Conservation (phyloP, 2,113 vertebrate species). For the Daphoenositta chrysoptera region DNA sequence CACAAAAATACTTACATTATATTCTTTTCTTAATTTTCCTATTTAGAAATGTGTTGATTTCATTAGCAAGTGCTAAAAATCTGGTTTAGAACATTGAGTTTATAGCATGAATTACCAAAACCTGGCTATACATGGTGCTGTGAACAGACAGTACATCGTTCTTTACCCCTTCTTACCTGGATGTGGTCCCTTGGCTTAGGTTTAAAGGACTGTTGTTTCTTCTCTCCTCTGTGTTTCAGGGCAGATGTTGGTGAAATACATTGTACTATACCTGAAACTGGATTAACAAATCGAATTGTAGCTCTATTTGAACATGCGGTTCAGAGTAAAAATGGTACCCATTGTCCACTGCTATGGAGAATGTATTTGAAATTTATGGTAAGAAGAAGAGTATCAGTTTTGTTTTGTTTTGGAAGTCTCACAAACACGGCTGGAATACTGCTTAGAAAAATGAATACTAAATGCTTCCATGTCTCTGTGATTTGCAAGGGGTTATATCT, state of each 20-base stretch:
- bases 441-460: neutral
- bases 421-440: neutral
- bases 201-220: neutral
- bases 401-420: neutral
- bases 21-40: neutral
- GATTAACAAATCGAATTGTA: slow-evolving; percentile 87
- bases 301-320: slow-evolving; percentile 85
- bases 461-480: neutral
- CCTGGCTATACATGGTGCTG: neutral
- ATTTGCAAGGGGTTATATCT: neutral
- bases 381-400: slow-evolving; percentile 11
- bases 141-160: neutral
- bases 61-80: neutral
- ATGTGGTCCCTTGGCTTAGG: neutral
- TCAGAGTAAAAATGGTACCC: slow-evolving; percentile 76
- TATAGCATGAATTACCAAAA: neutral
- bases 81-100: neutral
- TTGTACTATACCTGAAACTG: slow-evolving; percentile 84
- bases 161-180: neutral
- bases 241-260: slow-evolving; percentile 73
- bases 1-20: neutral
- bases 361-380: slow-evolving; percentile 93
- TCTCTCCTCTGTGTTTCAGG: slow-evolving; percentile 67
- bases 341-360: slow-evolving; percentile 91
- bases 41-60: neutral